phyloP scores from a whole-genome alignment of 2,113 vertebrate species.

The Chloroceryle aenea region DNA sequence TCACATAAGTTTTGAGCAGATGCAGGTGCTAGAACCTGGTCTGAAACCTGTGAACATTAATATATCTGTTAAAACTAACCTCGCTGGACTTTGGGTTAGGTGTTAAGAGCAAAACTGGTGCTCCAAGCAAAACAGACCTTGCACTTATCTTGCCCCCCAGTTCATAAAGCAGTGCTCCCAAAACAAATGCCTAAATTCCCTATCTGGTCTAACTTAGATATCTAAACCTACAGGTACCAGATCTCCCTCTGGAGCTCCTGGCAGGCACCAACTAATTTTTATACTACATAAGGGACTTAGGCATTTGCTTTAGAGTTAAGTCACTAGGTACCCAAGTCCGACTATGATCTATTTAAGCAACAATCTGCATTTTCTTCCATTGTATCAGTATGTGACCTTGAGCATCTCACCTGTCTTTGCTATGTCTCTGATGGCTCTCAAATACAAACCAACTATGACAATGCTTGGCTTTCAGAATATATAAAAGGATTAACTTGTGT shows the following conservation, averaged over 20 bases:
- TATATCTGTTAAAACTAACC: not conserved
- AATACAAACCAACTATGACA: not conserved
- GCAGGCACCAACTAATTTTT: not conserved
- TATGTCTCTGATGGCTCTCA: not conserved
- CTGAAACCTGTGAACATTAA: not conserved
- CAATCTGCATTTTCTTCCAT: not conserved
- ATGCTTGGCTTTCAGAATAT: not conserved
- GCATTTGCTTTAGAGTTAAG: not conserved
- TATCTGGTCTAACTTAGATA: not conserved
- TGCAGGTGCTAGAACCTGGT: not conserved
- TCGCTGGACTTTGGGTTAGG: not conserved
- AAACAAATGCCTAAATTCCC: not conserved
- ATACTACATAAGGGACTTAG: not conserved
- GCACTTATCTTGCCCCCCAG: not conserved
- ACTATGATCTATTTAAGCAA: not conserved
- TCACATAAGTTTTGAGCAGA: not conserved
- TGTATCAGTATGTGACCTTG: not conserved
- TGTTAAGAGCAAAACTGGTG: not conserved
- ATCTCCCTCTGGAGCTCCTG: not conserved
- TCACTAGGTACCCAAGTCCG: not conserved
- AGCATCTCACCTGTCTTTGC: not conserved
- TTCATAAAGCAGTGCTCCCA: not conserved
- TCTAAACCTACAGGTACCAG: not conserved
- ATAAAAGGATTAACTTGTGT: not conserved
- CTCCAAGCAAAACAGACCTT: not conserved